Conservation (phyloP, 2,797 vertebrate species). For the Dicrostonyx torquatus region DNA sequence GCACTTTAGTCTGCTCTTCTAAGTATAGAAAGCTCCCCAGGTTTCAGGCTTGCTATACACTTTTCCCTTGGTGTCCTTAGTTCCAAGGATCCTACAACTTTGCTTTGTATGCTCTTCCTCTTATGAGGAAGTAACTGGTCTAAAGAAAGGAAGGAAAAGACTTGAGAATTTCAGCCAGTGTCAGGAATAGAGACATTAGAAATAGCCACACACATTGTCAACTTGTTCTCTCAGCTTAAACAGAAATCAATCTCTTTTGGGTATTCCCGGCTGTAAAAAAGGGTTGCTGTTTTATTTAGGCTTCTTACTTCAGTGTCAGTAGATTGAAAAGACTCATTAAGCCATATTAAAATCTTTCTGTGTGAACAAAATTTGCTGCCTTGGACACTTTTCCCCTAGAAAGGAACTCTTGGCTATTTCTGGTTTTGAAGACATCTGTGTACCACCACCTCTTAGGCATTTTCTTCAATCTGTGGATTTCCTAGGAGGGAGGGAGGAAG, state of each 20-base stretch:
- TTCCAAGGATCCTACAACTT: background rate
- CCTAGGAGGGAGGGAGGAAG: constrained; percentile 39
- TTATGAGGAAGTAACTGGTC: background rate
- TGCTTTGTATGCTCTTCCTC: background rate
- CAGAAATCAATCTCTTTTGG: background rate
- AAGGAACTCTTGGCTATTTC: constrained; percentile 73
- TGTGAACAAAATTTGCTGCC: constrained; percentile 63
- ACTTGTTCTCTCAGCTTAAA: background rate
- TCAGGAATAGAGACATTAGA: background rate
- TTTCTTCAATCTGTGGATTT: constrained; percentile 84
- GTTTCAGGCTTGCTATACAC: background rate
- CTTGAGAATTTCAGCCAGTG: background rate
- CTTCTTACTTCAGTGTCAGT: background rate
- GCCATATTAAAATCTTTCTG: background rate
- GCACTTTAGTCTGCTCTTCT: background rate
- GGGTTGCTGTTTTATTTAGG: background rate
- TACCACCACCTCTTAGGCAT: constrained; percentile 84
- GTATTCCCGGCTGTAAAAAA: no score
- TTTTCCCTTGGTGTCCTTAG: background rate
- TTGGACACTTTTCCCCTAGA: constrained; percentile 79
- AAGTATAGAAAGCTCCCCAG: no score
- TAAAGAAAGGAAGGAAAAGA: background rate
- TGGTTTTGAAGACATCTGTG: constrained; percentile 54
- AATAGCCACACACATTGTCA: background rate
- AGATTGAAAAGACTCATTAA: constrained; percentile 5